Percentiles rank a stretch among this genome's conserved stretches.
Evolutionary conservation across 2,888 invertebrate species (phyloP).

Genomic region (Oxyscelio sp.): DNA sequence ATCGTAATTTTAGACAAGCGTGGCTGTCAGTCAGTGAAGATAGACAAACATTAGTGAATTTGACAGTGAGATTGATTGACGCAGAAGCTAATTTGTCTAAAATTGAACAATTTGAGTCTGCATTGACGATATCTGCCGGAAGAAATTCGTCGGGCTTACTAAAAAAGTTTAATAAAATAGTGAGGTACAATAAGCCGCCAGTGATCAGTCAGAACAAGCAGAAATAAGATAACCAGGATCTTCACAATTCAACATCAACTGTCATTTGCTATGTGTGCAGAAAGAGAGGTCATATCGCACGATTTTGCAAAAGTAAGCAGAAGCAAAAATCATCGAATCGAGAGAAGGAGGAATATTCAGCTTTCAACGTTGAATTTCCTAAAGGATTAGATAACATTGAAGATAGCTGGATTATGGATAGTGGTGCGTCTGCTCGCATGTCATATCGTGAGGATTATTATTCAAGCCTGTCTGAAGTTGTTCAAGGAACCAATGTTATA

Average conservation of each 20-base stretch:
- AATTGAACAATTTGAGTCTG: constrained; percentile 24
- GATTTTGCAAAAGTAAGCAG: background rate
- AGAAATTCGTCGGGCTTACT: background rate
- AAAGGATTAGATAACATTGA: too few species aligned
- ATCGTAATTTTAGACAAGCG: constrained; percentile 51
- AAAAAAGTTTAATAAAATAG: background rate
- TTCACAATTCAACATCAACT: constrained; percentile 5
- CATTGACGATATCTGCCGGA: constrained; percentile 6
- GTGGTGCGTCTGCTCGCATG: constrained; percentile 72
- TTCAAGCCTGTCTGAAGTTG: constrained; percentile 24
- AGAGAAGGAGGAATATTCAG: background rate
- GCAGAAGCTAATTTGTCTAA: constrained; percentile 32
- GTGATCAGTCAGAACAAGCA: background rate
- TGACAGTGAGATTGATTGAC: constrained; percentile 39
- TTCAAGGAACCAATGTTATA: constrained; percentile 16
- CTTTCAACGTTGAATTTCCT: too few species aligned
- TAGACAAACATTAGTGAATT: constrained; percentile 55
- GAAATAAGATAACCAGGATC: background rate
- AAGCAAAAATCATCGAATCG: constrained; percentile 3
- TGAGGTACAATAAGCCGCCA: background rate
- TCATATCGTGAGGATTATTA: constrained; percentile 52
- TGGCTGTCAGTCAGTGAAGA: constrained; percentile 52
- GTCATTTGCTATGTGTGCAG: background rate
- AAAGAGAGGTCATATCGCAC: constrained; percentile 17
- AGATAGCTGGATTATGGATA: constrained; percentile 62